Evolutionary conservation across 1,140 invertebrate genomes (phyloP), one percentile per base, ranked within the genome.

Genomic region (Spodoptera frugiperda): DNA sequence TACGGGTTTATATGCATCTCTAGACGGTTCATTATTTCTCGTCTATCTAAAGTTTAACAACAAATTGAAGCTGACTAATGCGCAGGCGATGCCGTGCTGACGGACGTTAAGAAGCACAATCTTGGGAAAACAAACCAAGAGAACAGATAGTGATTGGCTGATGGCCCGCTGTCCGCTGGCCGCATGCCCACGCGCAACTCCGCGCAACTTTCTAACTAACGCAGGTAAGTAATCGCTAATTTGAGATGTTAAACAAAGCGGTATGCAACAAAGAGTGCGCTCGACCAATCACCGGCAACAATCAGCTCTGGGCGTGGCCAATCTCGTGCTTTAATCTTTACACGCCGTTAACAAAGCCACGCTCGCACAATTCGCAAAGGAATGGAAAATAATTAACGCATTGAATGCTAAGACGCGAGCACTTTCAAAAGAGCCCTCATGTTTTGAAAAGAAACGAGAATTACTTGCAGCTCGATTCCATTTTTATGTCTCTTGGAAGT

Each of bases 341-440:
- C 85, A 84, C 75, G 63, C 76, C 54, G 57, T 76, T 78, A 85
- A 84, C 84, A 87, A 88, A 87, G 86, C 87, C 84, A 85, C 83
- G 78, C 80, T 76, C 76, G 79, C 83, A 87, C 81, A 87, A 87
- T 87, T 86, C 84, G 84, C 81, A 78, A 87, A 84, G 81, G 81
- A 88, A 88, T 80, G 81, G 83, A 87, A 89, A 89, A 87, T 85
- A 86, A 91, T 87, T 88, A 88, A 88, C 82, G 82, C 83, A 87
- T 86, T 84, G 70, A 86, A 79, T 77, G 78, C 87, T 85, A 78
- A 85, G 79, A 73, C 55, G 33, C 57, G 48, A 65, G 25, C 30
- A 17, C 33, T 65, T 75, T 75, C 15, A 44, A 75, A 65, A 75
- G 72, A 63, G 53, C 72, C 44, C 46, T 49, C 33, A 49, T 19